These are phyloP conservation scores for Neodiprion lecontei DNA, from an alignment of 1,140 invertebrate species.

Conservation along the genomic window DNA sequence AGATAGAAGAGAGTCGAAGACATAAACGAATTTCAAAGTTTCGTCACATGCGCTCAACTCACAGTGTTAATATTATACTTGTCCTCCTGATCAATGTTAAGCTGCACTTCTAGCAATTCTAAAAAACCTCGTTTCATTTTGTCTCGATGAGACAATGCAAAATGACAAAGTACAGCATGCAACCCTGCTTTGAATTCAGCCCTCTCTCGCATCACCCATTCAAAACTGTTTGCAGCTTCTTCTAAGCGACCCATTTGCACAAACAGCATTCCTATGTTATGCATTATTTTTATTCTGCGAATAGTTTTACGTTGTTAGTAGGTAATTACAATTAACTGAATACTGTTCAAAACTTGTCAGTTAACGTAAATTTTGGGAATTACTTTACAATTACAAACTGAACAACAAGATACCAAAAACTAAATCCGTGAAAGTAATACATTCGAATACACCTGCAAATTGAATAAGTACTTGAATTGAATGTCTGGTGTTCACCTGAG, in stretches of 20 bases:
- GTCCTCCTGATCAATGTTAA: constrained; percentile 84
- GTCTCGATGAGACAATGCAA: constrained; percentile 90
- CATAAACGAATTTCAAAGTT: background rate
- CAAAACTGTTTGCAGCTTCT: constrained; percentile 95
- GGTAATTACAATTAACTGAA: background rate
- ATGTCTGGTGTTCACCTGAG: constrained; percentile 69
- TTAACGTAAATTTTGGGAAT: too few species aligned
- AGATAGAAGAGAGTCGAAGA: too few species aligned
- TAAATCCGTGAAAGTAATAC: constrained; percentile 6
- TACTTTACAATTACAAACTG: too few species aligned
- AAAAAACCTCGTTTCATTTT: constrained; percentile 94
- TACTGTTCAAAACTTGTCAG: too few species aligned
- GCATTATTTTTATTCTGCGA: constrained; percentile 93
- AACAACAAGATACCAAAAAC: too few species aligned
- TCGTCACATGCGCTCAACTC: constrained; percentile 29
- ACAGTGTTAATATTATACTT: constrained; percentile 69
- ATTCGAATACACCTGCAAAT: background rate
- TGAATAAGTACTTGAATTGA: constrained; percentile 6
- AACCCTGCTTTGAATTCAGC: constrained; percentile 88
- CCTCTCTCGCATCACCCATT: constrained; percentile 97
- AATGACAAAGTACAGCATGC: constrained; percentile 92
- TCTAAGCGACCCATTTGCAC: constrained; percentile 95
- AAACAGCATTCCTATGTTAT: constrained; percentile 96
- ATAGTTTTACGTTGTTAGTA: constrained; percentile 30
- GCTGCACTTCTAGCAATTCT: constrained; percentile 86